Evolutionary conservation across 2,888 invertebrate genomes (phyloP).

Genomic region (Eudasyphora cyanicolor): DNA sequence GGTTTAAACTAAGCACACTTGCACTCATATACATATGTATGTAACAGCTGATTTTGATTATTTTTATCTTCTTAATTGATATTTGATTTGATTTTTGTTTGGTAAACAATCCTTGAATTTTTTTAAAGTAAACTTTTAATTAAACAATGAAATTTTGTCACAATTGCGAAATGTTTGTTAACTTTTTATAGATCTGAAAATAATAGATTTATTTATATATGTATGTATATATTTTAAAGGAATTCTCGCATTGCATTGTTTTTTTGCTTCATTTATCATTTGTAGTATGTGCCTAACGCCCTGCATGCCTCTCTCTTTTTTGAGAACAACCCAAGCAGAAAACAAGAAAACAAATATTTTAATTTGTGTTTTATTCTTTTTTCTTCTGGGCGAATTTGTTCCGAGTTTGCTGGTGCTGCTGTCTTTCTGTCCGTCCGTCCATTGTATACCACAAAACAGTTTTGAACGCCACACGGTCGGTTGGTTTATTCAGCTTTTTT

Average conservation of each 20-base stretch:
- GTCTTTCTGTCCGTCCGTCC: neutral
- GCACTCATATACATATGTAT: too few species aligned
- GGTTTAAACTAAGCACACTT: too few species aligned
- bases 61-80: too few species aligned
- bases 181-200: too few species aligned
- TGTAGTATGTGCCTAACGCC: neutral
- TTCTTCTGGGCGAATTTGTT: conserved; percentile 5
- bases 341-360: conserved; percentile 22
- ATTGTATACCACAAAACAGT: conserved; percentile 1
- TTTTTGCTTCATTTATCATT: neutral
- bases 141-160: too few species aligned
- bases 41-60: too few species aligned
- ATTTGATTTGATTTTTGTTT: too few species aligned
- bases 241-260: neutral
- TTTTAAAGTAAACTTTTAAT: too few species aligned
- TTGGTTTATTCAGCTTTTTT: conserved; percentile 26
- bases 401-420: neutral
- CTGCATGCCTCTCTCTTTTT: neutral
- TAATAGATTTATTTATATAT: neutral
- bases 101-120: too few species aligned
- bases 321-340: neutral
- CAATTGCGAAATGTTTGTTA: too few species aligned
- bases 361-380: conserved; percentile 1
- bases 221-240: neutral
- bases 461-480: neutral